phyloP scores from a whole-genome alignment of 2,888 invertebrate species.

The Oscheius sp. region DNA sequence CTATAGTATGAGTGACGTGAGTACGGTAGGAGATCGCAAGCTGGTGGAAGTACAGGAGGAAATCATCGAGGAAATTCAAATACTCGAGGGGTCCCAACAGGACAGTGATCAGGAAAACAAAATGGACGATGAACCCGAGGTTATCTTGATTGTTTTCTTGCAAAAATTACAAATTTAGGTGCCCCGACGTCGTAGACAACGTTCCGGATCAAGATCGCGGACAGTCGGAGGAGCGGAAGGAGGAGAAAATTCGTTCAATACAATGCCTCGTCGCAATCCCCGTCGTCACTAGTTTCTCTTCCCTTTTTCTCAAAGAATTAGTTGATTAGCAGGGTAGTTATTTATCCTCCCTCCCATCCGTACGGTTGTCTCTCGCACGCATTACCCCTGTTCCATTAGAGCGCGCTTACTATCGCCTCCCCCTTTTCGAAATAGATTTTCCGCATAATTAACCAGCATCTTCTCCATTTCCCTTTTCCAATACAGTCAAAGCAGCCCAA shows the following conservation, averaged over 20 bases:
- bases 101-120: constrained; percentile 39
- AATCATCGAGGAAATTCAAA: constrained; percentile 45
- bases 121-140: constrained; percentile 25
- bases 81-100: constrained; percentile 44
- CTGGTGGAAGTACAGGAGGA: constrained; percentile 32
- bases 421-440: constrained; percentile 4
- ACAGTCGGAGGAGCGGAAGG: constrained; percentile 38
- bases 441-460: constrained; percentile 12
- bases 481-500: neutral
- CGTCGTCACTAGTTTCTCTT: constrained; percentile 38
- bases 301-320: neutral
- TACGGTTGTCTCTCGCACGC: constrained; percentile 10
- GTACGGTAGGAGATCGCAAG: constrained; percentile 38
- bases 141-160: neutral
- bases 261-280: constrained; percentile 59
- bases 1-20: constrained; percentile 65
- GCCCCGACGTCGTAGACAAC: constrained; percentile 39
- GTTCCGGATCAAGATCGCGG: constrained; percentile 50
- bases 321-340: constrained; percentile 7
- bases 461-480: neutral
- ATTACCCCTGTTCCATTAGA: neutral
- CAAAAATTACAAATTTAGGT: neutral
- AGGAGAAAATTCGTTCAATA: constrained; percentile 47
- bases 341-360: constrained; percentile 8
- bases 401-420: neutral